phyloP scores from a whole-genome alignment of 2,113 vertebrate genomes.

The Acrocephalus arundinaceus region DNA sequence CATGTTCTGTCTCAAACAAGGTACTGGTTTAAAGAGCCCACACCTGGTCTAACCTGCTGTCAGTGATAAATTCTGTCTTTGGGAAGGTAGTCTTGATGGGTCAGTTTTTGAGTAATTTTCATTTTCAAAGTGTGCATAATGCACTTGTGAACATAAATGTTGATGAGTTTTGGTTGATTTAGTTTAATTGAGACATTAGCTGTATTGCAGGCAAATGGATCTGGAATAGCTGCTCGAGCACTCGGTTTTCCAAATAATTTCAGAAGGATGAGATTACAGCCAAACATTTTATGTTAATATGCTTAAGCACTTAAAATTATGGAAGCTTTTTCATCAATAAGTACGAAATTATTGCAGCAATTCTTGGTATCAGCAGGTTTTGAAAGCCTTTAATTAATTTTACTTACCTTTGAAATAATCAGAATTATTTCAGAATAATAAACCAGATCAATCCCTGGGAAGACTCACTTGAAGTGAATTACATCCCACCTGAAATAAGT shows the following conservation, averaged over 20 bases:
- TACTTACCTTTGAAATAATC: neutral
- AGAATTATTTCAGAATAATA: neutral
- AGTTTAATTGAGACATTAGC: neutral
- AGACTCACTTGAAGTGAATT: neutral
- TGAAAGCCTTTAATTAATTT: slow-evolving; percentile 13
- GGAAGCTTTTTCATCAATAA: neutral
- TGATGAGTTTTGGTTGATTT: neutral
- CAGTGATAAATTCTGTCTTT: neutral
- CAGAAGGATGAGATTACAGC: neutral
- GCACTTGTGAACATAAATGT: neutral
- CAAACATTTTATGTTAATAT: neutral
- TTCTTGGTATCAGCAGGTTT: neutral
- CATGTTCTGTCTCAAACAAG: neutral
- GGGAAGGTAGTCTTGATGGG: neutral
- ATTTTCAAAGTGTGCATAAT: neutral
- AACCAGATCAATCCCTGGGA: neutral
- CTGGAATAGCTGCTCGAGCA: neutral
- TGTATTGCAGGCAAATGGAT: neutral
- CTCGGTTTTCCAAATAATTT: slow-evolving; percentile 7
- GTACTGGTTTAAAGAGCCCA: neutral
- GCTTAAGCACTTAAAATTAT: neutral
- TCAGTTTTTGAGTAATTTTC: neutral
- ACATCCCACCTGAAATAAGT: neutral
- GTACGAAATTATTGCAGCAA: neutral
- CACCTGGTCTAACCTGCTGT: neutral